These are phyloP conservation scores for Deroplatys truncata DNA, from an alignment of 2,888 invertebrate species.

Conservation along the genomic window DNA sequence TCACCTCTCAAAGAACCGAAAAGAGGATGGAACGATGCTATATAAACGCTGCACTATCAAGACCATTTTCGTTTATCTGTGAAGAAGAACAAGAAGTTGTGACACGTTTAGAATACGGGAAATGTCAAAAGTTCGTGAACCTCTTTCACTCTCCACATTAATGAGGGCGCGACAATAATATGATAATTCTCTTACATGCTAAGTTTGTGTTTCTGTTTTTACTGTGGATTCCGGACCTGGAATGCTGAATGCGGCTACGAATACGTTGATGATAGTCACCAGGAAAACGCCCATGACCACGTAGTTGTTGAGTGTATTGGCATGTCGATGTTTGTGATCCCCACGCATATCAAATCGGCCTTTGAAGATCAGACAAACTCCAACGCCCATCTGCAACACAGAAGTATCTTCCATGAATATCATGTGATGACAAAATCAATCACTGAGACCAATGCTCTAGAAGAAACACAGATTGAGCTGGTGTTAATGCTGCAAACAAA, in stretches of 20 bases:
- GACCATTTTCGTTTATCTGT: too few species aligned
- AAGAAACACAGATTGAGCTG: too few species aligned
- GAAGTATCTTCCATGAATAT: not conserved
- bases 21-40: too few species aligned
- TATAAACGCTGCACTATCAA: too few species aligned
- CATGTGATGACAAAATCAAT: not conserved
- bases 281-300: conserved; percentile 61
- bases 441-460: not conserved
- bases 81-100: too few species aligned
- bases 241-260: conserved; percentile 61
- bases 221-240: conserved; percentile 29
- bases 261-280: conserved; percentile 64
- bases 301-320: conserved; percentile 56
- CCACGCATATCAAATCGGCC: conserved; percentile 54
- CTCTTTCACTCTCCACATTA: too few species aligned
- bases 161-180: too few species aligned
- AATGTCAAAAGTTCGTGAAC: too few species aligned
- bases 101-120: too few species aligned
- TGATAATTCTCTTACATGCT: not conserved
- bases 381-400: conserved; percentile 50
- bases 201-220: not conserved
- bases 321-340: conserved; percentile 47
- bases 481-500: too few species aligned
- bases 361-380: conserved; percentile 57
- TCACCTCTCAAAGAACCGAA: too few species aligned